Evolutionary conservation across 1,140 invertebrate species (phyloP).

Genomic region (Drosophila sproati): DNA sequence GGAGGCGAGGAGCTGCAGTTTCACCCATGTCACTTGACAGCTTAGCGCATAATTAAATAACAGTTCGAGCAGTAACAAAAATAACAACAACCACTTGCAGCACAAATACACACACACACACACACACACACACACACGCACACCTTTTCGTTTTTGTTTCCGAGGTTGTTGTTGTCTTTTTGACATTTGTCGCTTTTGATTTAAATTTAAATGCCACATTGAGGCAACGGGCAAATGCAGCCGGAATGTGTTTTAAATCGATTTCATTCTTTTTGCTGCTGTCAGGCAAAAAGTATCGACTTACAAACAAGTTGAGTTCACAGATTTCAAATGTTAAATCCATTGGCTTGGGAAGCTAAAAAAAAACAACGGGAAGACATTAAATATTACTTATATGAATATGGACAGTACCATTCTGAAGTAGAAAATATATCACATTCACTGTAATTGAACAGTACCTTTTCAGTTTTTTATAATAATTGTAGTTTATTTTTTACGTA

Average conservation of each 20-base stretch:
- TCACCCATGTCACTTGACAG: slow-evolving; percentile 79
- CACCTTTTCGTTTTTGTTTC: slow-evolving; percentile 4
- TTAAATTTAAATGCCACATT: slow-evolving; percentile 57
- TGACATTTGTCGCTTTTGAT: slow-evolving; percentile 57
- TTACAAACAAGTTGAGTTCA: slow-evolving; percentile 41
- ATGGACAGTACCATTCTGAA: not conserved
- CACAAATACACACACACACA: not conserved
- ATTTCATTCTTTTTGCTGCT: slow-evolving; percentile 45
- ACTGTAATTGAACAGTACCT: too few relatives aligned
- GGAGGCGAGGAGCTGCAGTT: slow-evolving; percentile 21
- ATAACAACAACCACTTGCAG: slow-evolving; percentile 23
- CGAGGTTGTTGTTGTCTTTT: slow-evolving; percentile 21
- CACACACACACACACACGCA: too few relatives aligned
- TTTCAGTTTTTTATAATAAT: too few relatives aligned
- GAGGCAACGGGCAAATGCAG: slow-evolving; percentile 44
- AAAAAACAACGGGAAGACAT: not conserved
- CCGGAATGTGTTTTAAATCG: slow-evolving; percentile 62
- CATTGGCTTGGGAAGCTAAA: not conserved
- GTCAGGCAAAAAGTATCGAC: slow-evolving; percentile 48
- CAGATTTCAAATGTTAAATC: slow-evolving; percentile 24
- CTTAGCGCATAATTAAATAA: slow-evolving; percentile 80
- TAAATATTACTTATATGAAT: not conserved
- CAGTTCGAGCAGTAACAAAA: slow-evolving; percentile 26
- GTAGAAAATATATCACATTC: not conserved
- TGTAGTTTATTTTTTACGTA: too few relatives aligned